Base-by-base conservation (phyloP, 1,140 invertebrate species). In the Drosophila novamexicana region DNA sequence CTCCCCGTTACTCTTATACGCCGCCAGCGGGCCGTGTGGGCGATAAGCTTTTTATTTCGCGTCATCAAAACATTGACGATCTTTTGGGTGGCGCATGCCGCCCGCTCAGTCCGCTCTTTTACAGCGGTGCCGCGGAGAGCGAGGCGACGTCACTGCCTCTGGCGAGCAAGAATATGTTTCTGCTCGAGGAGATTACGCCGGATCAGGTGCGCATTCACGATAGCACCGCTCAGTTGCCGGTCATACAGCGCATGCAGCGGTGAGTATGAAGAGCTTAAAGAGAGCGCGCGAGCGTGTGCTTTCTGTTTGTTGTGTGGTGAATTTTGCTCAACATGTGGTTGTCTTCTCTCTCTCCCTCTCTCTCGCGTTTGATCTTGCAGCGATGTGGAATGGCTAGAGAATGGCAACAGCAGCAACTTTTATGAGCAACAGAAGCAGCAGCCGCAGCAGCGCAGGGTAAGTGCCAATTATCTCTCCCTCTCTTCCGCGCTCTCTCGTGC, bases 1-100 rank as follows among this genome's bases (percentile, higher is more conserved):
- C 68, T 47, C 75, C 82, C 0, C 85, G 75, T n/a, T 86, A 74
- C 16, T 59, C 93, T 7, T 70, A 70, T 16, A 37, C 36, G 65
- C 85, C 90, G n/a, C 82, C 92, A 65, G 61, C 62, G 9, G 40
- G 77, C 12, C 92, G 93, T 36, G 74, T 77, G 50, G 86, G 85
- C 22, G 85, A 68, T 89, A 93, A 72, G 75, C 92, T 95, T 64
- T 97, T 96, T 89, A 97, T 97, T 77, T 96, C 96, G 18, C 94
- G 94, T 64, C 95, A 96, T 85, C 96, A 95, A 9, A 96, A 97
- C 91, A 97, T 97, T 63, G 96, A 97, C 82, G 96, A 97, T 81
- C 94, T 97, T 81, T 93, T 97, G 52, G 96, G 96, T 52, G 94
- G 93, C 36, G 94, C 93, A 59, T 93, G 94, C 39, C 94, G 94